phyloP scores from a whole-genome alignment of 2,888 invertebrate genomes.

The Acrocyrtus sp. region DNA sequence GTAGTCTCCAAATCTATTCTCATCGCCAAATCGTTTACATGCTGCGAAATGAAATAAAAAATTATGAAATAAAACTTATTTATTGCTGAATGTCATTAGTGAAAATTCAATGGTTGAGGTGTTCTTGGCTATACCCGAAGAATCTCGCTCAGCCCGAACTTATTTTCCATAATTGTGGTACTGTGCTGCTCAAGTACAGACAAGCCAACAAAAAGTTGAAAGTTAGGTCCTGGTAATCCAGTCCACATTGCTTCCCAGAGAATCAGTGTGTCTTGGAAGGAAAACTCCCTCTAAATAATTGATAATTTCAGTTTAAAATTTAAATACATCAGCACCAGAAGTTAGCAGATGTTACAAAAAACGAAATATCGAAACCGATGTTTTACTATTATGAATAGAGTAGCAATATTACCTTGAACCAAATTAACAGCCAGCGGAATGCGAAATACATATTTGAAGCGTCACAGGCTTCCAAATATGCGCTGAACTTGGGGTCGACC shows the following conservation, averaged over 20 bases:
- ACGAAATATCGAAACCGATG: neutral
- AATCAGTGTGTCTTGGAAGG: slow-evolving; percentile 84
- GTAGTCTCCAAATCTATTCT: slow-evolving; percentile 85
- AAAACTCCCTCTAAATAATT: slow-evolving; percentile 80
- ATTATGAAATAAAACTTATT: slow-evolving; percentile 2
- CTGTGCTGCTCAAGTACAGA: slow-evolving; percentile 94
- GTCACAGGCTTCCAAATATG: slow-evolving; percentile 86
- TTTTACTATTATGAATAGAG: neutral
- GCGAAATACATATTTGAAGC: slow-evolving; percentile 98
- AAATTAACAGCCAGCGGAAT: slow-evolving; percentile 96
- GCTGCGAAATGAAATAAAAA: slow-evolving; percentile 71
- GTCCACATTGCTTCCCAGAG: slow-evolving; percentile 98
- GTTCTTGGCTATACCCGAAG: too few species aligned
- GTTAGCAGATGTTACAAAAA: too few species aligned
- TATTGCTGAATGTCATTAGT: slow-evolving; percentile 7
- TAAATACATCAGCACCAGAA: too few species aligned
- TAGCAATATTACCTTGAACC: slow-evolving; percentile 75
- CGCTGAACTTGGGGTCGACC: slow-evolving; percentile 84
- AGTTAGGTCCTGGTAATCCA: slow-evolving; percentile 91
- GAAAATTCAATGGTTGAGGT: neutral
- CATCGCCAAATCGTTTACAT: slow-evolving; percentile 93
- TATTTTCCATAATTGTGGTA: slow-evolving; percentile 85
- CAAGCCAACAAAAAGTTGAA: slow-evolving; percentile 91
- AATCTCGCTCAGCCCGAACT: slow-evolving; percentile 96
- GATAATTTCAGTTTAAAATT: neutral